These are phyloP conservation scores for Globicephala melas DNA, from an alignment of 2,113 vertebrate species.

Conservation along the genomic window DNA sequence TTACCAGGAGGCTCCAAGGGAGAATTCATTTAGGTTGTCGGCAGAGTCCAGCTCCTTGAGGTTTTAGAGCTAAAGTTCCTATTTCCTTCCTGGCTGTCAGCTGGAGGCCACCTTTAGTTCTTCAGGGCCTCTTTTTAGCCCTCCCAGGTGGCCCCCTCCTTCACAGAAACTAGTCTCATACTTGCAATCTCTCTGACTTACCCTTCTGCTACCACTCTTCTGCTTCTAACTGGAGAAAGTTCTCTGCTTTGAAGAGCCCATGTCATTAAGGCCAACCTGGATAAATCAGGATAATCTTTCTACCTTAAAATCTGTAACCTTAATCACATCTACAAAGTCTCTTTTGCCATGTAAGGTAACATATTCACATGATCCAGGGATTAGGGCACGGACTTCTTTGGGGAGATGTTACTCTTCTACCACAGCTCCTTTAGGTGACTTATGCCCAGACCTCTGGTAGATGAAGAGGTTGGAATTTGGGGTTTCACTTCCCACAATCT, in stretches of 20 bases:
- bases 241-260: neutral
- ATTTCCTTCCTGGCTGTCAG: neutral
- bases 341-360: neutral
- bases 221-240: neutral
- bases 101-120: neutral
- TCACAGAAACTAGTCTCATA: neutral
- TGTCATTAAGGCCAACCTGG: neutral
- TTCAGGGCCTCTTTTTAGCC: neutral
- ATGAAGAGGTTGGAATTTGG: neutral
- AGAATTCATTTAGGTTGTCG: neutral
- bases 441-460: neutral
- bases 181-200: neutral
- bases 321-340: neutral
- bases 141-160: rapidly evolving
- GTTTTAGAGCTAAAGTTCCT: neutral
- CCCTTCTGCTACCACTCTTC: neutral
- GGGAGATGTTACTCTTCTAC: neutral
- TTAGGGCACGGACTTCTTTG: neutral
- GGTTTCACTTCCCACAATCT: neutral
- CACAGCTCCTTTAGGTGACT: neutral
- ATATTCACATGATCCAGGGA: neutral
- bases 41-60: neutral
- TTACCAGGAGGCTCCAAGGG: neutral
- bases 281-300: neutral
- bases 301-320: neutral